Conservation (phyloP, 2,113 vertebrate genomes). For the Dasyprocta punctata region DNA sequence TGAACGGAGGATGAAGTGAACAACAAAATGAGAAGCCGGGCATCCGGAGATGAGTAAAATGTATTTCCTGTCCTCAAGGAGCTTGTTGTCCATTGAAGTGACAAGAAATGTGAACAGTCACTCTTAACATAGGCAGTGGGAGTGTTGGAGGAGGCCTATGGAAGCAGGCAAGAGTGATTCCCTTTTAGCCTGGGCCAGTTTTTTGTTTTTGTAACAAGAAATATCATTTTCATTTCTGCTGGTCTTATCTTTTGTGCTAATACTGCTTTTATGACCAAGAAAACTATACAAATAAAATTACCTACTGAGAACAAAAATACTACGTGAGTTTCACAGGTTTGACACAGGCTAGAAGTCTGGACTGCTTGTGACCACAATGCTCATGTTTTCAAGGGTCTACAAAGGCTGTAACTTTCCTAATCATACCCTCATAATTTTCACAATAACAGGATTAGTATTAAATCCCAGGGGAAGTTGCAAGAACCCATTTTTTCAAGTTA, state of each 20-base stretch:
- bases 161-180: background rate
- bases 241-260: background rate
- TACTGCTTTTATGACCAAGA: background rate
- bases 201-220: background rate
- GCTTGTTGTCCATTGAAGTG: background rate
- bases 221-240: background rate
- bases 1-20: background rate
- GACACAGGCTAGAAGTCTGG: background rate
- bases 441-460: slow-evolving; percentile 74
- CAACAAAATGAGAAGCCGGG: background rate
- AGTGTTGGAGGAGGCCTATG: background rate
- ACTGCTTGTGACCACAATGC: background rate
- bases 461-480: slow-evolving; percentile 57
- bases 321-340: rapidly evolving
- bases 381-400: slow-evolving; percentile 24
- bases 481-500: slow-evolving; percentile 76
- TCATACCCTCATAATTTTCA: slow-evolving; percentile 72
- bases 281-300: background rate
- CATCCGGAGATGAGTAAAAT: background rate
- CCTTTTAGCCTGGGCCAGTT: background rate
- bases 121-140: background rate
- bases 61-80: background rate
- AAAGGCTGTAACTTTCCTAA: slow-evolving; percentile 64
- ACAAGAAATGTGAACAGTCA: background rate
- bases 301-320: background rate